phyloP scores from a whole-genome alignment of 2,113 vertebrate species.

The Lucifuga dentata region DNA sequence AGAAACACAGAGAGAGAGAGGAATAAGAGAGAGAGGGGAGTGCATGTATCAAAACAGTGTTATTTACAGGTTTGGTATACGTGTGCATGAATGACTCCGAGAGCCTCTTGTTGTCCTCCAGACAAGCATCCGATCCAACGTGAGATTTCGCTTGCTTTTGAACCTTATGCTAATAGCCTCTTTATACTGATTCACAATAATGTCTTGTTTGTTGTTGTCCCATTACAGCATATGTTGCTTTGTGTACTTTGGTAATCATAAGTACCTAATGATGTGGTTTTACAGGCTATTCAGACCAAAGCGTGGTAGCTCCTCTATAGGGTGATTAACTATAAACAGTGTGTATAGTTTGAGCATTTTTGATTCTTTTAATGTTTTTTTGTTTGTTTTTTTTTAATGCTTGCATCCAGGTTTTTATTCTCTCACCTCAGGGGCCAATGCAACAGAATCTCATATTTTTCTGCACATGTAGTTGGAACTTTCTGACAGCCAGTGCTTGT shows the following conservation, averaged over 20 bases:
- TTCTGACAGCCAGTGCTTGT: no score
- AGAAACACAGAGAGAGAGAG: background rate
- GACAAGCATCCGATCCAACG: slow-evolving; percentile 35
- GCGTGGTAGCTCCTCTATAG: no score
- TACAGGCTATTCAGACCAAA: slow-evolving; percentile 10
- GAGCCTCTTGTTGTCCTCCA: slow-evolving; percentile 38
- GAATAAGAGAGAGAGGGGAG: background rate
- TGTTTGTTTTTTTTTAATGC: no score
- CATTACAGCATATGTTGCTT: background rate
- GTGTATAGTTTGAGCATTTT: no score
- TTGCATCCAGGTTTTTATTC: no score
- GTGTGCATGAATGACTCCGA: slow-evolving; percentile 25
- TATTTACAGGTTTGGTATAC: slow-evolving; percentile 19
- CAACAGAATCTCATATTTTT: no score
- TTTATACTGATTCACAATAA: slow-evolving; percentile 55
- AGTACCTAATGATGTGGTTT: slow-evolving; percentile 21
- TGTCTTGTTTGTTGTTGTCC: slow-evolving; percentile 33
- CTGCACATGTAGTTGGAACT: no score
- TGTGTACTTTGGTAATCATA: slow-evolving; percentile 20
- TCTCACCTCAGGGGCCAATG: no score
- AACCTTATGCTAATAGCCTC: slow-evolving; percentile 62
- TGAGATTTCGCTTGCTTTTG: slow-evolving; percentile 49
- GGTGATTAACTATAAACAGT: no score
- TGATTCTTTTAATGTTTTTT: no score
- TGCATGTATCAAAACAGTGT: slow-evolving; percentile 8